phyloP scores from a whole-genome alignment of 1,140 invertebrate species.

The Heliconius congener region DNA sequence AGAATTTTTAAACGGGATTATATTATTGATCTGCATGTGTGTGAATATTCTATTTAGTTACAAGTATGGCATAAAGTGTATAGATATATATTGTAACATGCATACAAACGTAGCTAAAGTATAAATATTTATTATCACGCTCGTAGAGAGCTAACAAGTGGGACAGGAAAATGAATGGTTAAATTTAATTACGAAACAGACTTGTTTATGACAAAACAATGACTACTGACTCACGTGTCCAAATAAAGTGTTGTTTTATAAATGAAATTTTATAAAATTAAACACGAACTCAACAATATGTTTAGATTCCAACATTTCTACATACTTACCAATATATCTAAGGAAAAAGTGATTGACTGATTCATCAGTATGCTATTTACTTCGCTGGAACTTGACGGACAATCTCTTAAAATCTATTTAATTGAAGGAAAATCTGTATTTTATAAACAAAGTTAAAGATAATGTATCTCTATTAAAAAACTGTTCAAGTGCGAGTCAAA shows the following conservation, averaged over 20 bases:
- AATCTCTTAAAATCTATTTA: too few species aligned
- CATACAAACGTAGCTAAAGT: background rate
- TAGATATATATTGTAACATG: background rate
- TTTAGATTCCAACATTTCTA: too few species aligned
- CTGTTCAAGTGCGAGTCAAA: too few species aligned
- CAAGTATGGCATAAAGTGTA: background rate
- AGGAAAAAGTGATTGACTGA: background rate
- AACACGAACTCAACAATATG: background rate
- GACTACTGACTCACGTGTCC: background rate
- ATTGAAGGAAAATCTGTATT: too few species aligned
- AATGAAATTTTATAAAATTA: background rate
- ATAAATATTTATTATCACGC: slow-evolving; percentile 5
- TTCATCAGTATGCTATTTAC: background rate
- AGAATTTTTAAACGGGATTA: background rate
- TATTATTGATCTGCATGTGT: too few species aligned
- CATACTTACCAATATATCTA: background rate
- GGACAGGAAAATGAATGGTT: slow-evolving; percentile 1
- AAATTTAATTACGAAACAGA: background rate
- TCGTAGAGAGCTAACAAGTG: background rate
- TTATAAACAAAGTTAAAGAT: too few species aligned
- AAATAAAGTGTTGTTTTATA: background rate
- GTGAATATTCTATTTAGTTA: background rate
- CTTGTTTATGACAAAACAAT: background rate
- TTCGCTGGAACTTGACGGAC: too few species aligned
- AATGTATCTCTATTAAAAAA: too few species aligned